A percentile compares a stretch with the other conserved stretches of the same genome.
These are phyloP conservation scores for Hydrotaea cyrtoneurina DNA, from an alignment of 2,888 invertebrate species.

Conservation along the genomic window DNA sequence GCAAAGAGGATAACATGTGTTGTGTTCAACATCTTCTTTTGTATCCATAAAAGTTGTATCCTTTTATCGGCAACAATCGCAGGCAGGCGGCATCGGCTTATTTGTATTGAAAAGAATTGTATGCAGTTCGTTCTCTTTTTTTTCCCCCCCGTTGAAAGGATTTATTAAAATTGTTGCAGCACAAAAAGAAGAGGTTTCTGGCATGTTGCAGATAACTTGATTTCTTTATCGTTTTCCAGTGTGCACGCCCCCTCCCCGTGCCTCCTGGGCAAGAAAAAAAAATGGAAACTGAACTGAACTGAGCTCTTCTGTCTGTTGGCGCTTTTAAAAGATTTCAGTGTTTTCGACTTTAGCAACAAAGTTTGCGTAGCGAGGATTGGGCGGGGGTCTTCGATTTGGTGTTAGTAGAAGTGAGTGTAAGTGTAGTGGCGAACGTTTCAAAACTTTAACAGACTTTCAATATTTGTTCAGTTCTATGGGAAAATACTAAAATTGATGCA, in stretches of 20 bases:
- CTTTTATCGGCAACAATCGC: not conserved
- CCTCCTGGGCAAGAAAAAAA: no score
- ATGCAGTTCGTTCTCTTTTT: not conserved
- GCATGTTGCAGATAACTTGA: not conserved
- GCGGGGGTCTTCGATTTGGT: no score
- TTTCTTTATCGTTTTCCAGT: not conserved
- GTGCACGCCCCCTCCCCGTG: not conserved
- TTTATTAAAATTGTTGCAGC: conserved; percentile 1
- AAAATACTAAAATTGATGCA: no score
- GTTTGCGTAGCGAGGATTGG: no score
- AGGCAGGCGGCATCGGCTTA: not conserved
- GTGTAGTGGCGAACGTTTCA: not conserved
- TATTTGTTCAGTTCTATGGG: no score
- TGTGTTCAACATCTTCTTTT: not conserved
- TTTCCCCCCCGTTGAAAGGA: no score
- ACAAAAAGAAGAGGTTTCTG: not conserved
- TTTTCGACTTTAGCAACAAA: not conserved
- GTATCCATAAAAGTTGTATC: conserved; percentile 22
- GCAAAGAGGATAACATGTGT: not conserved
- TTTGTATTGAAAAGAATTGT: conserved; percentile 1
- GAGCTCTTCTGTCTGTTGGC: not conserved
- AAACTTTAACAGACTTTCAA: not conserved
- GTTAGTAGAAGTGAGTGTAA: no score
- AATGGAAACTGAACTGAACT: no score
- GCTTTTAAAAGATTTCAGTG: not conserved